Conservation (phyloP, 2,797 vertebrate species). For the Sebastes minor region DNA sequence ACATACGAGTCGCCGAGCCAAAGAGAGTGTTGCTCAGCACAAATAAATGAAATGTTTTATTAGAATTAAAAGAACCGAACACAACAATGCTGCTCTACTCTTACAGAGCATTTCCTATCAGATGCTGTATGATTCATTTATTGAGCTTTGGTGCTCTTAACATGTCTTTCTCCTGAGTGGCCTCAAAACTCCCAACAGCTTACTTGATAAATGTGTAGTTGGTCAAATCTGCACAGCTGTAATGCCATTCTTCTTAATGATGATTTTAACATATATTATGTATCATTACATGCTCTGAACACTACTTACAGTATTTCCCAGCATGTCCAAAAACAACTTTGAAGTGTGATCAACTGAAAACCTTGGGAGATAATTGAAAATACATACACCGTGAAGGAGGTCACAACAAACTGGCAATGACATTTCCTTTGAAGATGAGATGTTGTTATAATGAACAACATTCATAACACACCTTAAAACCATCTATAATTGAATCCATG, state of each 20-base stretch:
- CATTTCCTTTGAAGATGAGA: not conserved
- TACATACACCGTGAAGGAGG: not conserved
- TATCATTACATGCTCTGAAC: not conserved
- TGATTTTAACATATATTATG: not conserved
- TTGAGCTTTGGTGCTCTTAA: not conserved
- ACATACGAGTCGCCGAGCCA: no score
- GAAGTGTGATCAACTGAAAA: conserved; percentile 12
- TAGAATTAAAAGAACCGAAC: not conserved
- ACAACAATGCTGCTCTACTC: not conserved
- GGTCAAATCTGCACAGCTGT: not conserved
- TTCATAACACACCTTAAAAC: conserved; percentile 5
- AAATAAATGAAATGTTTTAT: not conserved
- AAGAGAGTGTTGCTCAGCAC: not conserved
- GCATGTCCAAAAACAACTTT: not conserved
- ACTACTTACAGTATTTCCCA: not conserved
- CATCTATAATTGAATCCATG: conserved; percentile 8
- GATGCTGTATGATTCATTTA: not conserved
- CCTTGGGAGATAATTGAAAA: conserved; percentile 1
- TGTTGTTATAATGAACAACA: not conserved
- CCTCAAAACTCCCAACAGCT: not conserved
- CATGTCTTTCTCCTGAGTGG: not conserved
- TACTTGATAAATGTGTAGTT: not conserved
- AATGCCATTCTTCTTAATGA: not conserved
- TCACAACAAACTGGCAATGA: not conserved
- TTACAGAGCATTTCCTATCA: not conserved